phyloP scores from a whole-genome alignment of 2,113 vertebrate species.

The Saguinus midas region DNA sequence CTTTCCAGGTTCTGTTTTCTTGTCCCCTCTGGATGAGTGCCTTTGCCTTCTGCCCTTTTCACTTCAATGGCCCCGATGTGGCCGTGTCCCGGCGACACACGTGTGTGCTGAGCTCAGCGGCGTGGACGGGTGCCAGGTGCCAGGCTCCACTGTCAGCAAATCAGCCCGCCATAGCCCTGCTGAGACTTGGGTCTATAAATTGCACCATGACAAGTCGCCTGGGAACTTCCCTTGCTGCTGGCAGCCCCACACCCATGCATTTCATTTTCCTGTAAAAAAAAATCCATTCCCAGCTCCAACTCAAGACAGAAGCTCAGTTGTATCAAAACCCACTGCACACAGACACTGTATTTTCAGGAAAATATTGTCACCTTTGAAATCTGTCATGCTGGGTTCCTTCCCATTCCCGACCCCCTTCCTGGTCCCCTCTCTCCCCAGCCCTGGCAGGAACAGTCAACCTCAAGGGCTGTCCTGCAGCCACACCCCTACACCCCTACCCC shows the following conservation, averaged over 20 bases:
- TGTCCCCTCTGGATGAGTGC: background rate
- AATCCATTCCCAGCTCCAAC: slow-evolving; percentile 47
- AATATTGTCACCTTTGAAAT: slow-evolving; percentile 50
- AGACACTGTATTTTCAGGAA: slow-evolving; percentile 60
- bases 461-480: background rate
- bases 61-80: background rate
- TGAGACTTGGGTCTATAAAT: slow-evolving; percentile 54
- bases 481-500: no score
- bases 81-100: background rate
- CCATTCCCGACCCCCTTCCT: background rate
- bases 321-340: slow-evolving; percentile 21
- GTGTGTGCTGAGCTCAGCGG: background rate
- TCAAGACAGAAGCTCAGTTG: slow-evolving; percentile 42
- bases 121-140: slow-evolving; percentile 54
- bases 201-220: slow-evolving; percentile 48
- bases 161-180: slow-evolving; percentile 34
- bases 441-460: background rate
- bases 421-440: background rate
- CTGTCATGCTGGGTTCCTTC: background rate
- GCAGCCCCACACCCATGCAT: slow-evolving; percentile 59
- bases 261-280: slow-evolving; percentile 65
- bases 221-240: slow-evolving; percentile 65
- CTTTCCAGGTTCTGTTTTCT: slow-evolving; percentile 12
- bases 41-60: slow-evolving; percentile 22
- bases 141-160: slow-evolving; percentile 58